Percentiles rank a stretch among this genome's conserved stretches.
These are phyloP conservation scores for Cyprinodon brontotheroides DNA, from an alignment of 2,113 vertebrate genomes.

Conservation along the genomic window DNA sequence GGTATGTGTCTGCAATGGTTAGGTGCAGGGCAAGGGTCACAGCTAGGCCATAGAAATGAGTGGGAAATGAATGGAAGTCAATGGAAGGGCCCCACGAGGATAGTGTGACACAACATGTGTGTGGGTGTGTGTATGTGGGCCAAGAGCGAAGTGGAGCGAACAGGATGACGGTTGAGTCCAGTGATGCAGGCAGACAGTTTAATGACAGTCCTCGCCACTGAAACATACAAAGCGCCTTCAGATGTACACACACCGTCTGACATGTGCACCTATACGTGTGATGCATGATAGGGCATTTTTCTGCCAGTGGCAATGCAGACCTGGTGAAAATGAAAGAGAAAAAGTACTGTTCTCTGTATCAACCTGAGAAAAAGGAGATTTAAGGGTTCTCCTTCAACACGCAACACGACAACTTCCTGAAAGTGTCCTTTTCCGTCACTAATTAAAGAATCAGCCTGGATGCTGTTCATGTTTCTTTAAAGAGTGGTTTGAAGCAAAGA, in stretches of 20 bases:
- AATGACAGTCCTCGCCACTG: conserved; percentile 71
- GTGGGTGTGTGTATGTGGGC: conserved; percentile 17
- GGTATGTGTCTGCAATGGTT: no score
- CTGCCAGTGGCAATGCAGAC: conserved; percentile 51
- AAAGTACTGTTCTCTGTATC: conserved; percentile 41
- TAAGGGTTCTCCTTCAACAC: conserved; percentile 7
- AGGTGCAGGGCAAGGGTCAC: no score
- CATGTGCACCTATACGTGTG: conserved; percentile 55
- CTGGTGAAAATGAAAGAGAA: conserved; percentile 63
- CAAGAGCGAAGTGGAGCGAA: conserved; percentile 44
- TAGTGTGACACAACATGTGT: conserved; percentile 1
- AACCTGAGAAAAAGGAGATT: conserved; percentile 43
- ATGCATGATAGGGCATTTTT: conserved; percentile 53
- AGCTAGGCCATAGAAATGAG: no score
- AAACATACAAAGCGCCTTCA: conserved; percentile 55
- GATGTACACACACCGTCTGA: conserved; percentile 56
- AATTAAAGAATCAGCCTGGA: conserved; percentile 29
- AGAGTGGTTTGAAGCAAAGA: conserved; percentile 21
- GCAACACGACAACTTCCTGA: conserved; percentile 1
- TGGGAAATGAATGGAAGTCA: no score
- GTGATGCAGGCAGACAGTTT: conserved; percentile 77
- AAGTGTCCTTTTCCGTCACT: background rate
- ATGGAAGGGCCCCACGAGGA: no score
- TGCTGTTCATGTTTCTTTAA: conserved; percentile 18
- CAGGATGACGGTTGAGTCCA: conserved; percentile 66